A percentile compares a stretch with the other conserved stretches of the same genome.
These are phyloP conservation scores for Campopleginae sp. DNA, from an alignment of 2,888 invertebrate species.

Conservation along the genomic window DNA sequence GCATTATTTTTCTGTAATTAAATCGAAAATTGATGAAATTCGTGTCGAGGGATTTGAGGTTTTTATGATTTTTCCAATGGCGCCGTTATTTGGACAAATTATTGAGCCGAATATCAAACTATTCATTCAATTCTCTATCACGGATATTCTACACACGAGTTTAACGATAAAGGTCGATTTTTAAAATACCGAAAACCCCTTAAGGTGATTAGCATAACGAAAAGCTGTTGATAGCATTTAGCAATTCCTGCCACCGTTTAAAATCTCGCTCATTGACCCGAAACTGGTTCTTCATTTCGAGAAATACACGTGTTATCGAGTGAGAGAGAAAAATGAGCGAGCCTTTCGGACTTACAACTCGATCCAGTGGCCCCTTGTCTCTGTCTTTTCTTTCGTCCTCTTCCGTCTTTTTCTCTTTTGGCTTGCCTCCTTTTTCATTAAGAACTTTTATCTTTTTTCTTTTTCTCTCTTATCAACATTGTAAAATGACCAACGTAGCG, in stretches of 20 bases:
- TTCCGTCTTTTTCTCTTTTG: neutral
- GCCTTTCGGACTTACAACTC: constrained; percentile 1
- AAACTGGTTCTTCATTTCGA: constrained; percentile 66
- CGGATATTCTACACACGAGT: neutral
- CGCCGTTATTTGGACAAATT: neutral
- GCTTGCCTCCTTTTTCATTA: constrained; percentile 7
- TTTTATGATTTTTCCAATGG: neutral
- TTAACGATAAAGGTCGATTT: constrained; percentile 4
- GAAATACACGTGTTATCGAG: constrained; percentile 63
- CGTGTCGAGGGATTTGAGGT: neutral
- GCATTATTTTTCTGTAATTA: neutral
- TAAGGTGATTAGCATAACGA: constrained; percentile 64
- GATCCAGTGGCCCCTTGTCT: constrained; percentile 25
- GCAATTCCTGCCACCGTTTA: constrained; percentile 61
- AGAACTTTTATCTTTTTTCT: neutral
- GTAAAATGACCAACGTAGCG: constrained; percentile 12
- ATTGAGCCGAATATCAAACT: neutral
- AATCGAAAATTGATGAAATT: too few relatives aligned
- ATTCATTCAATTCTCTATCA: constrained; percentile 3
- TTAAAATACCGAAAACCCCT: constrained; percentile 28
- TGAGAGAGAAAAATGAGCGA: constrained; percentile 7
- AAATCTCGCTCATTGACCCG: constrained; percentile 60
- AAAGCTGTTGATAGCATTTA: constrained; percentile 63
- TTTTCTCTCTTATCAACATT: constrained; percentile 3
- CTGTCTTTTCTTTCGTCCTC: constrained; percentile 14